Evolutionary conservation across 2,797 vertebrate genomes (phyloP), one percentile per base, ranked within the genome.

Genomic region (Coregonus ussuriensis): DNA sequence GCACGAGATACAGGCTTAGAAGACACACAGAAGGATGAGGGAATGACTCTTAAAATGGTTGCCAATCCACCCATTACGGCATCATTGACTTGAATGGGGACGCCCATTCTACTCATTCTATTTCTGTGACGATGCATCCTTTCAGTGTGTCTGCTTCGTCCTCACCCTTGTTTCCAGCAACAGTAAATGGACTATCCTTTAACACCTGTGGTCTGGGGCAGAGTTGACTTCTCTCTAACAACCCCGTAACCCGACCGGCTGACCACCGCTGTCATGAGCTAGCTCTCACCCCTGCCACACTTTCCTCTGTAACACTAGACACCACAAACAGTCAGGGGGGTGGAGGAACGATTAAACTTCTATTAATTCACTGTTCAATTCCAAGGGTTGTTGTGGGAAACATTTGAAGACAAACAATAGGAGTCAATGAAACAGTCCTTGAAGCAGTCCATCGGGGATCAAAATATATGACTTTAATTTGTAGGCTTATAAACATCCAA

Each of bases 271-370:
- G 86, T 86, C 83, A 88, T 87, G 80, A 47, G 83, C 82, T 77
- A 6, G 70, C 74, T 74, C 70, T n/a, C 3, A 41, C 41, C 69
- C 35, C 18, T 70, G 68, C 4, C 37, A 84, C 77, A 86, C 82
- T 82, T 79, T 78, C 65, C 79, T 84, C 72, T 76, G 80, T 81
- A 83, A 85, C 83, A 90, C 66, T 35, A 31, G 72, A 84, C 67
- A 77, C 85, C n/a, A 62, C 18, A 37, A 37, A 35, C 53, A 59
- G 74, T 31, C 81, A 5, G 25, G 14, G 52, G 6, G 52, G 13
- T 11, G 52, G 52, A 6, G 35, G 35, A 37, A 37, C 35, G 5
- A 37, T 37, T 4, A 4, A 56, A 56, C 53, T 16, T 15, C 1
- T 56, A 16, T 16, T 15, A 56, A 56, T 59, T 59, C 54, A 59